These are phyloP conservation scores for Zelleria hepariella DNA, from an alignment of 2,888 invertebrate genomes.

Conservation along the genomic window DNA sequence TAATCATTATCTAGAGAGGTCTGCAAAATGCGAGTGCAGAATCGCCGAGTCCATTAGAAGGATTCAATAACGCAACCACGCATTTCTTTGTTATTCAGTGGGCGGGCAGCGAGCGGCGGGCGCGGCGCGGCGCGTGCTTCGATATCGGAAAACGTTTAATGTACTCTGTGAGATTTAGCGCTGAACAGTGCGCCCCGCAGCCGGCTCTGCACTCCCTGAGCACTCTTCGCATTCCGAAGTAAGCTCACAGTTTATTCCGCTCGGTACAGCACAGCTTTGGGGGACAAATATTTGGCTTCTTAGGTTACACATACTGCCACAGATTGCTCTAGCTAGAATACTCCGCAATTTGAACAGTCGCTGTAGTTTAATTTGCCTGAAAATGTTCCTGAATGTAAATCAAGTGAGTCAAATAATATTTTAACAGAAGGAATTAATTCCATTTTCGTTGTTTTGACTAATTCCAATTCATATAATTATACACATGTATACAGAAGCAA, in stretches of 20 bases:
- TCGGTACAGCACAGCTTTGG: not conserved
- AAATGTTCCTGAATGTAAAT: too few relatives aligned
- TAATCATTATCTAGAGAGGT: not conserved
- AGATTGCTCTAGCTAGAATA: not conserved
- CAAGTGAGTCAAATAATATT: too few relatives aligned
- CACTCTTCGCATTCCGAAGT: constrained; percentile 2
- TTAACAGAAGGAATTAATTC: too few relatives aligned
- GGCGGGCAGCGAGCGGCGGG: constrained; percentile 36
- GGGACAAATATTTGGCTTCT: constrained; percentile 3
- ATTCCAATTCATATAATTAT: not conserved
- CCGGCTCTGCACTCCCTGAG: not conserved
- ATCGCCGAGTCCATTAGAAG: constrained; percentile 55
- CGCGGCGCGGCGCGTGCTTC: constrained; percentile 41
- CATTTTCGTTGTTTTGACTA: not conserved
- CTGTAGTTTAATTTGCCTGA: not conserved
- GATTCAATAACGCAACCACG: constrained; percentile 56
- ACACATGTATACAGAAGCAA: not conserved
- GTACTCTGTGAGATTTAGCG: constrained; percentile 56
- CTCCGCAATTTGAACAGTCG: not conserved
- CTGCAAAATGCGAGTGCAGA: constrained; percentile 32
- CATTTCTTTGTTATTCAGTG: constrained; percentile 65
- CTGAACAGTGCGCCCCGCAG: constrained; percentile 27
- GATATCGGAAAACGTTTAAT: constrained; percentile 67
- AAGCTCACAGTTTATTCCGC: constrained; percentile 1
- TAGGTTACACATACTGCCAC: not conserved